Base-by-base conservation (phyloP, 2,797 vertebrate genomes). In the Leptodon cayanensis region DNA sequence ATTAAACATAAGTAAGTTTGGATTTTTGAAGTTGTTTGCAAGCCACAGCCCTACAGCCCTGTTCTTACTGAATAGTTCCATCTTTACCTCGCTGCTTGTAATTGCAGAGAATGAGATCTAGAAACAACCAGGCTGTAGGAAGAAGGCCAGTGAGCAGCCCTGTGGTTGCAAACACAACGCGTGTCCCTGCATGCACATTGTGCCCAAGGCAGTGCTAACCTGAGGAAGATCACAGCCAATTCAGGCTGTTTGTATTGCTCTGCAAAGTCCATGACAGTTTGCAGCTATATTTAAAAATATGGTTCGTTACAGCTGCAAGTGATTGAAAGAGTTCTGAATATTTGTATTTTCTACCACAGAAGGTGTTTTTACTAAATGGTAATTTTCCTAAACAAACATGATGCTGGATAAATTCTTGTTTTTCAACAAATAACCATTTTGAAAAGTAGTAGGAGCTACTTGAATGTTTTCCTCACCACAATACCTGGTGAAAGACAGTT, bases 21-120 rank as follows among this genome's bases (percentile, higher is more conserved):
- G 19, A 61, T 46, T 88, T 74, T 59, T 93, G 13, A 83, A 81
- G 57, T 24, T 69, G 58, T 55, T 80, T 87, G 52, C 59, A 87
- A 74, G 44, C 21, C 33, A 62, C 31, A 79, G 40, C 9, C 24
- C n/a, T 46, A 31, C 9, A 70, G 55, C 29, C n/a, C n/a, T 57
- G 35, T n/a, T 87, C 37, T 69, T 65, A 28, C 16, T 19, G 50
- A 73, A 31, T 37, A 61, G n/a, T 73, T 88, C n/a, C n/a, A 76
- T 59, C 63, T 90, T 76, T 25, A 40, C 8, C 5, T 62, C 26
- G 17, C 10, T 31, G 25, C 39, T 47, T 73, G 42, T 24, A 44
- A 70, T 16, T 9, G 33, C 39, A 73, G n/a, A 47, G 15, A 89
- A 58, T 9, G 55, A 87, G 25, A 40, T 13, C 40, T 67, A 89